These are phyloP conservation scores for Caligus rogercresseyi DNA, from an alignment of 1,140 invertebrate genomes.

Conservation along the genomic window DNA sequence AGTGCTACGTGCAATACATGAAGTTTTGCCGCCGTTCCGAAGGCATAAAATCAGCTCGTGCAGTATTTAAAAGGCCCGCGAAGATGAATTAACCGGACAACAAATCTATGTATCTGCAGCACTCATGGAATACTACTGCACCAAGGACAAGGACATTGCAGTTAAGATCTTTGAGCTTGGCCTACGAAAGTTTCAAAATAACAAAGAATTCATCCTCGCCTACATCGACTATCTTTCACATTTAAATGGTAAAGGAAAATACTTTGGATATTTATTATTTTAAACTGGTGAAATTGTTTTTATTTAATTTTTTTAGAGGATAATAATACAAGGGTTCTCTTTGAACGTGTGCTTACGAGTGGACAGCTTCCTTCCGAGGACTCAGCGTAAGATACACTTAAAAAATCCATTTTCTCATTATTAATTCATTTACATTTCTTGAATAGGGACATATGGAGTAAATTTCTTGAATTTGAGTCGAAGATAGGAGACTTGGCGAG, in stretches of 20 bases:
- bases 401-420: conserved; percentile 19
- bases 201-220: conserved; percentile 80
- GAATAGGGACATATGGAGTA: conserved; percentile 88
- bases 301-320: conserved; percentile 52
- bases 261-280: not conserved
- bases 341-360: conserved; percentile 85
- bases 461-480: conserved; percentile 94
- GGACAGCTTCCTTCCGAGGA: conserved; percentile 78
- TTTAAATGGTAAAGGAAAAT: conserved; percentile 86
- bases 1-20: conserved; percentile 97
- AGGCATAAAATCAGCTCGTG: conserved; percentile 86
- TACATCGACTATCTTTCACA: conserved; percentile 96
- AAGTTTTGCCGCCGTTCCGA: conserved; percentile 91
- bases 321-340: conserved; percentile 93
- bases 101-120: conserved; percentile 92
- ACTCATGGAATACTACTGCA: conserved; percentile 98
- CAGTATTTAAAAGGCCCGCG: conserved; percentile 86
- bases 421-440: conserved; percentile 14
- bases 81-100: conserved; percentile 65
- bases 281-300: not conserved
- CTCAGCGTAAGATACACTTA: conserved; percentile 50
- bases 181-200: conserved; percentile 83
- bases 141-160: conserved; percentile 95
- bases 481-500: conserved; percentile 94
- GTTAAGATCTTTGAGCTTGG: conserved; percentile 96